Conservation (phyloP, 2,888 invertebrate genomes). For the Meghimatium bilineatum region DNA sequence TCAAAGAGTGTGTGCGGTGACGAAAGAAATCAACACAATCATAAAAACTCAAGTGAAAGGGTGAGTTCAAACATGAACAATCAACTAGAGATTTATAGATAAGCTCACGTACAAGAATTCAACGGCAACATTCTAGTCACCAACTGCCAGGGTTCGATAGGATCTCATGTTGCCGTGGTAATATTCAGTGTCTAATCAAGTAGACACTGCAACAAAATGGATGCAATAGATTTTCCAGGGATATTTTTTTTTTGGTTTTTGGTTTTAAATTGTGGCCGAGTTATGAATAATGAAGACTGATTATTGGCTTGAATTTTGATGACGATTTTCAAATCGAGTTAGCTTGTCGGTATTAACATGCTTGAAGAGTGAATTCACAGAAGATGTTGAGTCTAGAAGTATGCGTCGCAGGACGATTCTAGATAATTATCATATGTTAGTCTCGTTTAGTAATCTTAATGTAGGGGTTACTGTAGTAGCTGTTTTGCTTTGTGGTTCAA, state of each 20-base stretch:
- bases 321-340: not conserved
- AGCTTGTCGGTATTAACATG: too few relatives aligned
- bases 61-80: not conserved
- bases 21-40: not conserved
- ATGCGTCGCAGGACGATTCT: too few relatives aligned
- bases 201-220: not conserved
- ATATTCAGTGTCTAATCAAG: conserved; percentile 7
- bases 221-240: not conserved
- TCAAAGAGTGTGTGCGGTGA: too few relatives aligned
- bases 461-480: too few relatives aligned
- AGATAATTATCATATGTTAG: too few relatives aligned
- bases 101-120: conserved; percentile 1
- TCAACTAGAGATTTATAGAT: not conserved
- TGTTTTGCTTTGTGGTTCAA: too few relatives aligned
- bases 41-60: not conserved
- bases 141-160: not conserved
- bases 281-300: conserved; percentile 5
- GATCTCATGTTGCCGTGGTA: not conserved
- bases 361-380: too few relatives aligned
- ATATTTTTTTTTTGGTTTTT: not conserved
- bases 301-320: not conserved
- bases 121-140: not conserved
- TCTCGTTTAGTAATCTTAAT: too few relatives aligned
- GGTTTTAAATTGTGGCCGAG: not conserved
- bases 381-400: too few relatives aligned